Evolutionary conservation across 2,888 invertebrate species (phyloP).

Genomic region (Craniophora ligustri): DNA sequence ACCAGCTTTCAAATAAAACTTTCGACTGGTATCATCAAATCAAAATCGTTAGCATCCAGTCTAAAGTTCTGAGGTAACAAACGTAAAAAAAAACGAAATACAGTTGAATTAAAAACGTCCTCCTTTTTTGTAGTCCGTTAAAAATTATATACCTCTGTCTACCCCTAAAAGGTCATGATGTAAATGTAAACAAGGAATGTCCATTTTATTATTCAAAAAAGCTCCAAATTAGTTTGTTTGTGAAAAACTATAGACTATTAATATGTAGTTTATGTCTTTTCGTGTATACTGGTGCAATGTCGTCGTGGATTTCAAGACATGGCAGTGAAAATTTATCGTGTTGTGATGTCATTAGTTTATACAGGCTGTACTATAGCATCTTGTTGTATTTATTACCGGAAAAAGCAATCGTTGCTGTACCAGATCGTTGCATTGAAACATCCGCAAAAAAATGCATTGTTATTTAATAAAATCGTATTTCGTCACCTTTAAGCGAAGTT

Average conservation of each 20-base stretch:
- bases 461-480: no score
- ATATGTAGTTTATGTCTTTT: constrained; percentile 43
- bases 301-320: constrained; percentile 26
- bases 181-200: constrained; percentile 33
- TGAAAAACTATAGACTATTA: constrained; percentile 28
- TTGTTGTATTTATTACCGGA: not conserved
- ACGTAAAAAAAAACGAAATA: no score
- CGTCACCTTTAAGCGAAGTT: no score
- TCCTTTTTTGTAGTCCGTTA: not conserved
- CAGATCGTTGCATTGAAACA: no score
- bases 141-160: not conserved
- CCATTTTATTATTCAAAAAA: constrained; percentile 24
- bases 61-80: no score
- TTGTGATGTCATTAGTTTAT: constrained; percentile 43
- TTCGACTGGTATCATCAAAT: no score
- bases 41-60: no score
- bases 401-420: no score
- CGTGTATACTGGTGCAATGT: constrained; percentile 43
- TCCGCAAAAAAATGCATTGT: no score
- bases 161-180: not conserved
- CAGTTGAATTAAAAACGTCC: no score
- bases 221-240: constrained; percentile 27
- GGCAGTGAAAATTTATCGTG: constrained; percentile 49
- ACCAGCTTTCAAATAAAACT: no score
- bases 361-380: constrained; percentile 30